Evolutionary conservation across 1,140 invertebrate species (phyloP).

Genomic region (Drosophila trapezifrons): DNA sequence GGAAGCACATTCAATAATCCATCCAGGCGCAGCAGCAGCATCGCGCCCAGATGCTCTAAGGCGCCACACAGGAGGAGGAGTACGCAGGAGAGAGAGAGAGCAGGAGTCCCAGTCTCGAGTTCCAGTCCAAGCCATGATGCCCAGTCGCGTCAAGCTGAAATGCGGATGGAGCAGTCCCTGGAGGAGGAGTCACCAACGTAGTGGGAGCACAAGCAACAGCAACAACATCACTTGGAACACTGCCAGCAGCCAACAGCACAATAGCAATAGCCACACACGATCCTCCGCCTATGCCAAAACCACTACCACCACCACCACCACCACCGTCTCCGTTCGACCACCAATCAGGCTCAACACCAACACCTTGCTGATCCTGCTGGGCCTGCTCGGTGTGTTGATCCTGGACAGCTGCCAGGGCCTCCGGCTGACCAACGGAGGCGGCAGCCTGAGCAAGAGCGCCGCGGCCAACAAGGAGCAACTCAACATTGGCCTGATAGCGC

Average conservation of each 20-base stretch:
- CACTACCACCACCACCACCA: too few species aligned
- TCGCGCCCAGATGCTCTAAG: conserved; percentile 5
- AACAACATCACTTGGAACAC: conserved; percentile 38
- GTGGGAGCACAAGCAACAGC: conserved; percentile 9
- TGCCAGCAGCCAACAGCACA: conserved; percentile 55
- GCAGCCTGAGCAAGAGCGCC: conserved; percentile 63
- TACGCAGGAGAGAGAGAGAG: too few species aligned
- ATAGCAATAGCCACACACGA: conserved; percentile 19
- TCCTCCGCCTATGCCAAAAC: too few species aligned
- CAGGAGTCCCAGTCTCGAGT: conserved; percentile 2
- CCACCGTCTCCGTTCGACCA: not conserved
- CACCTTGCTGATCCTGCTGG: conserved; percentile 31
- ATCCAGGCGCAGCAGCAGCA: conserved; percentile 41
- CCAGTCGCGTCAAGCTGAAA: conserved; percentile 70
- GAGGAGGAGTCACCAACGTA: not conserved
- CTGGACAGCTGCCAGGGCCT: conserved; percentile 43
- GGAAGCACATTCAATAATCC: conserved; percentile 54
- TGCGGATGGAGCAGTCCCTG: conserved; percentile 8
- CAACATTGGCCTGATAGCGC: conserved; percentile 86
- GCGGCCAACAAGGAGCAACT: conserved; percentile 83
- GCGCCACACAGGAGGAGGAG: not conserved
- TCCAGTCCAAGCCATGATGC: conserved; percentile 30
- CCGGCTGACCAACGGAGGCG: conserved; percentile 70
- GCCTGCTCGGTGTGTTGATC: conserved; percentile 24
- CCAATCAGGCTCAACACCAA: not conserved